Evolutionary conservation across 2,113 vertebrate species (phyloP).

Genomic region (Neogale vison): DNA sequence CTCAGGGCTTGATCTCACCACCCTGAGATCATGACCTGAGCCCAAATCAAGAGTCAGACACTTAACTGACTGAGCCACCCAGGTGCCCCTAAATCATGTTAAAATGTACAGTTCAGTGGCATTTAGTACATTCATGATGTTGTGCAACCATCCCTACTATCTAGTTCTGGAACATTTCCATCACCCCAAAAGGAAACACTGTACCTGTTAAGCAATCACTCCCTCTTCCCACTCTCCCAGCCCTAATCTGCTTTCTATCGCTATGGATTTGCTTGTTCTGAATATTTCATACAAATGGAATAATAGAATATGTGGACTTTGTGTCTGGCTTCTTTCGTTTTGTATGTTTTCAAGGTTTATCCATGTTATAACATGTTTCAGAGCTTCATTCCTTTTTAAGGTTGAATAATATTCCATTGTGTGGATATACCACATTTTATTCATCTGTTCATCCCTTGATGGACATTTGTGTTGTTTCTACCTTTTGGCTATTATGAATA

Average conservation of each 20-base stretch:
- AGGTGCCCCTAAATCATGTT: not conserved
- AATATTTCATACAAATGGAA: not conserved
- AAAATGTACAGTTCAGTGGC: not conserved
- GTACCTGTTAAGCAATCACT: not conserved
- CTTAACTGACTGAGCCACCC: not conserved
- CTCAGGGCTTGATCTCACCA: not conserved
- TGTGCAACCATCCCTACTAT: not conserved
- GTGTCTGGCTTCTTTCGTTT: not conserved
- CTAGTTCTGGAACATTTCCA: not conserved
- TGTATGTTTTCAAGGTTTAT: no score
- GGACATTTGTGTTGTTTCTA: not conserved
- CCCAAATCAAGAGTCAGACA: not conserved
- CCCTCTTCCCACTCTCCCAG: not conserved
- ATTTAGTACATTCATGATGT: not conserved
- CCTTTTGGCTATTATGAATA: not conserved
- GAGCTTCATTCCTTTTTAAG: not conserved
- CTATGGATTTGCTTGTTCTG: not conserved
- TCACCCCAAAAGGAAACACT: not conserved
- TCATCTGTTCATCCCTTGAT: not conserved
- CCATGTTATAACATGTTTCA: not conserved
- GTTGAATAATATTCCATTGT: not conserved
- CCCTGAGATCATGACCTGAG: not conserved
- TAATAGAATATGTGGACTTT: not conserved
- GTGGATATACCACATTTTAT: not conserved
- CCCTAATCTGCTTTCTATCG: not conserved